Percentiles rank a stretch among this genome's conserved stretches.
Evolutionary conservation across 2,888 invertebrate genomes (phyloP).

Genomic region (Vannuccia rotundouncinata): DNA sequence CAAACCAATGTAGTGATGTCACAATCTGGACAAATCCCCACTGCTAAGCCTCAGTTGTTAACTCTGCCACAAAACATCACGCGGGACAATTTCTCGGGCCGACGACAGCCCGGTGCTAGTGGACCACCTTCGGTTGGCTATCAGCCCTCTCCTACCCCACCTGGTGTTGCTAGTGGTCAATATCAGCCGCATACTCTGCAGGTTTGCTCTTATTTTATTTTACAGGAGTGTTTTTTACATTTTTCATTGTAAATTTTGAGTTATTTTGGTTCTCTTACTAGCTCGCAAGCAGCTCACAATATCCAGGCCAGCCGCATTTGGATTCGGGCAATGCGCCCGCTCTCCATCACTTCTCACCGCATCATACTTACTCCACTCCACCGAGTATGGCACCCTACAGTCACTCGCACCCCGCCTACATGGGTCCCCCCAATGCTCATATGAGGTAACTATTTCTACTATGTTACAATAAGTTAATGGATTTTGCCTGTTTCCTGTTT

Average conservation of each 20-base stretch:
- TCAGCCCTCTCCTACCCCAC: not conserved
- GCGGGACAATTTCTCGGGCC: not conserved
- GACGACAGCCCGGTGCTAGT: not conserved
- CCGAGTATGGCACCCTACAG: not conserved
- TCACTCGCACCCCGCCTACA: not conserved
- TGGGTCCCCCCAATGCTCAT: not conserved
- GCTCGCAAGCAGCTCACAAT: not conserved
- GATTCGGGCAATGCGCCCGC: not conserved
- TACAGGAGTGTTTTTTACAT: too few species aligned
- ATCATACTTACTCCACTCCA: not conserved
- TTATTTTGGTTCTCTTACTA: too few species aligned
- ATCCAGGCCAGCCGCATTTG: not conserved
- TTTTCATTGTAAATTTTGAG: too few species aligned
- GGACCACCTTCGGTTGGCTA: not conserved
- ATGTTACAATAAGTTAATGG: too few species aligned
- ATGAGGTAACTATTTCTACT: too few species aligned
- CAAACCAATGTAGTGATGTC: not conserved
- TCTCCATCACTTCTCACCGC: not conserved
- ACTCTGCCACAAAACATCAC: not conserved
- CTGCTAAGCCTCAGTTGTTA: not conserved
- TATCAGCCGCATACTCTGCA: not conserved
- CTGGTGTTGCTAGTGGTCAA: not conserved
- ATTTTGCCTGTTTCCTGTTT: not conserved
- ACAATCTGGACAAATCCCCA: not conserved
- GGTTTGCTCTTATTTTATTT: too few species aligned